Evolutionary conservation across 2,797 vertebrate species (phyloP).

Genomic region (Brotogeris chrysoptera): DNA sequence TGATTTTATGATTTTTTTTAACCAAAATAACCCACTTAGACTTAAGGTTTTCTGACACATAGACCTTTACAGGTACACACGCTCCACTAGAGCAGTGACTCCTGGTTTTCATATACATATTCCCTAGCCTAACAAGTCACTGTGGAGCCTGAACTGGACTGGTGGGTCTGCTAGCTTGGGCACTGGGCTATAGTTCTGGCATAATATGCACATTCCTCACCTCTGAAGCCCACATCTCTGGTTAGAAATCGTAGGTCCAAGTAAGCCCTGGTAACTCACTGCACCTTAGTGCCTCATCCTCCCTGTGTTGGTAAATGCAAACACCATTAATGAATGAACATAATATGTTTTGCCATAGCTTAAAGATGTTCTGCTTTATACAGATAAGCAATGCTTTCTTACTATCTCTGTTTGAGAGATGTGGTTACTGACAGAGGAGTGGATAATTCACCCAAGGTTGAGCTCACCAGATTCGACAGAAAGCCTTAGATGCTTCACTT

Average conservation of each 20-base stretch:
- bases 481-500: neutral
- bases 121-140: accelerated
- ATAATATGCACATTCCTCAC: neutral
- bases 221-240: neutral
- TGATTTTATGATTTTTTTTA: neutral
- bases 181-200: neutral
- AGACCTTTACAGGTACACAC: neutral
- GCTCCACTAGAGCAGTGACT: neutral
- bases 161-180: neutral
- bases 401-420: neutral
- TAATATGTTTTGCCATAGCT: neutral
- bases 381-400: neutral
- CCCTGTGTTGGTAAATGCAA: neutral
- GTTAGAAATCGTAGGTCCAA: neutral
- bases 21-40: neutral
- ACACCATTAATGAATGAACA: neutral
- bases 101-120: neutral
- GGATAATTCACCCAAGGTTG: neutral
- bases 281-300: neutral
- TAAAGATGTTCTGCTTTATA: neutral
- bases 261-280: neutral
- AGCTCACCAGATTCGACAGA: neutral
- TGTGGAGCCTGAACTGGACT: neutral
- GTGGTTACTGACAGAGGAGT: neutral
- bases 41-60: neutral